Evolutionary conservation across 2,797 vertebrate genomes (phyloP), one percentile per base, ranked within the genome.

Genomic region (Prionace glauca): DNA sequence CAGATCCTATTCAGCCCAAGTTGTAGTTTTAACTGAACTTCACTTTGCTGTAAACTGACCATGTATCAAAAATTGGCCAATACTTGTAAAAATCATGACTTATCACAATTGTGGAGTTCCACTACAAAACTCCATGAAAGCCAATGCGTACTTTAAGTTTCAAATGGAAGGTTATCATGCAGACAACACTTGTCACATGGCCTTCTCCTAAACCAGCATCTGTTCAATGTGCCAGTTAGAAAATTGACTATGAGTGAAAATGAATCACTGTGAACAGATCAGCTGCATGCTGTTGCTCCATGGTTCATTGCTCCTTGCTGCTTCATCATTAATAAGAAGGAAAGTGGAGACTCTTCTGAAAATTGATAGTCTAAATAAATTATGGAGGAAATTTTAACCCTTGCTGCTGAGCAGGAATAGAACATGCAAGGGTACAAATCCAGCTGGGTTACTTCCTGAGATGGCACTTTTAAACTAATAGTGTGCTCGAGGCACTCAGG

Each of bases 311-410:
- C n/a, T 69, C 32, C 9, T 92, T 41, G 20, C 65, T 92, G 9
- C n/a, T 92, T 20, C 65, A 92, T 69, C 90, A 92, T 69, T 92
- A 92, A 92, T 92, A 36, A 92, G 90, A 67, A 67, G 90, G 62
- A 92, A 92, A 92, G 62, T 36, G 36, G 62, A 92, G n/a, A 92
- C 90, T 92, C 90, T 67, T 67, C 62, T 67, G 62, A 92, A 20
- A 92, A 69, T 92, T 92, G n/a, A 92, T 24, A 41, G n/a, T 92
- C 65, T 41, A 24, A 36, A 36, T 77, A n/a, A 92, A n/a, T 36
- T 41, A 41, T 69, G 36, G 9, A n/a, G 20, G 87, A 14, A 90
- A 60, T 67, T 41, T 91, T 69, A 92, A 92, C n/a, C n/a, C 62
- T n/a, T 41, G 24, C n/a, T 18, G 9, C 22, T 41, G 26, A 0